A percentile compares a stretch with the other conserved stretches of the same genome.
phyloP scores from a whole-genome alignment of 2,113 vertebrate species.

The Hipposideros armiger region DNA sequence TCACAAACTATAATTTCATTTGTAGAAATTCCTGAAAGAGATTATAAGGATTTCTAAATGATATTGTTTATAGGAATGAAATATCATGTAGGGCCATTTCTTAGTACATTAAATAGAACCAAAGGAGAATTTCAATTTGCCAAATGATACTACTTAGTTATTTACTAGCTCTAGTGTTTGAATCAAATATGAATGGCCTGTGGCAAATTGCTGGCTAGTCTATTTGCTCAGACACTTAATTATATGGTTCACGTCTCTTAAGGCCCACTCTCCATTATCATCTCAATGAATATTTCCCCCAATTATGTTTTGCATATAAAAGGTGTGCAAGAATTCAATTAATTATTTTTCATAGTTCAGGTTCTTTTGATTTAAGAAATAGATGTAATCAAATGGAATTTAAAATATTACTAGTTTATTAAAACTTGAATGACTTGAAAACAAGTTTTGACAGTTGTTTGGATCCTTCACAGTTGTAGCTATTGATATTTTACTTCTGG shows the following conservation, averaged over 20 bases:
- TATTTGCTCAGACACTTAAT: slow-evolving; percentile 26
- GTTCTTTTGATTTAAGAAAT: not conserved
- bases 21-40: slow-evolving; percentile 31
- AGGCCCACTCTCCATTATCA: not conserved
- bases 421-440: not conserved
- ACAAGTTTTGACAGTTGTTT: not conserved
- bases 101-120: slow-evolving; percentile 30
- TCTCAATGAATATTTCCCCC: not conserved
- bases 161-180: slow-evolving; percentile 37
- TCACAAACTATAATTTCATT: not conserved
- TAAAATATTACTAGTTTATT: not conserved
- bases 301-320: slow-evolving; percentile 29
- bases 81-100: slow-evolving; percentile 17
- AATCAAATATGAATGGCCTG: slow-evolving; percentile 13
- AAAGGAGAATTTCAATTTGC: slow-evolving; percentile 45
- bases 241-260: slow-evolving; percentile 38
- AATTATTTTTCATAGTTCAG: slow-evolving; percentile 14
- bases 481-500: not conserved
- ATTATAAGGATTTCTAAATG: slow-evolving; percentile 45
- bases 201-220: slow-evolving; percentile 25
- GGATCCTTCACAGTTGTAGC: not conserved
- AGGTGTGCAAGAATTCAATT: not conserved
- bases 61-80: slow-evolving; percentile 59
- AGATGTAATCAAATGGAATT: not conserved
- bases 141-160: slow-evolving; percentile 26